Evolutionary conservation across 1,140 invertebrate species (phyloP), one percentile per base, ranked within the genome.

Genomic region (Potamilus streckersoni): DNA sequence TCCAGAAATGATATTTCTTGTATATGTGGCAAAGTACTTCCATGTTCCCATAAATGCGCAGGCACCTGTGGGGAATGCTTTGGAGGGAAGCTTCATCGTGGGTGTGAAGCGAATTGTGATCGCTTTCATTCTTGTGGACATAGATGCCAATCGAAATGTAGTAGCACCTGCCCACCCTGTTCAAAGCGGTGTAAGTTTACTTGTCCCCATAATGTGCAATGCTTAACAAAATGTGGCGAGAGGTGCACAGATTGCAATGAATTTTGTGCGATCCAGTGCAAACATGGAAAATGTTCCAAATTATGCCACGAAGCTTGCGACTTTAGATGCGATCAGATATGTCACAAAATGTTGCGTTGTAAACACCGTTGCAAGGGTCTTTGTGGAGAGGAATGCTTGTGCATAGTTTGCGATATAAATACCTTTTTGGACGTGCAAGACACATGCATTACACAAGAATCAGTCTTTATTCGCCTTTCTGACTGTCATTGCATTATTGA

Each of bases 61-160:
- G 79, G 79, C n/a, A 74, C 61, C 23, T 80, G 79, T 61, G 63
- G 38, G 17, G 59, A 58, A 82, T 94, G 94, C 83, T 84, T 79
- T n/a, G 92, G 92, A 81, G 92, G 92, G 19, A 89, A 93, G 17
- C 86, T 94, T 68, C 94, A 94, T 86, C 17, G 70, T 27, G 57
- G 76, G 14, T 90, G 89, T 79, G 49, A 55, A 5, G 27, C 80
- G 55, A 74, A 73, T 49, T 89, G 85, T 56, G 73, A 76, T 56
- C 72, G 80, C 60, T 75, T 70, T 20, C 72, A 88, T n/a, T 74
- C 87, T 65, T 88, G 87, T 79, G 86, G 86, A 2, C 88, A 89
- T 72, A 69, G 77, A 62, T 89, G 86, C 65, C 77, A 74, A 64
- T 71, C 63, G 20, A 59, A 69, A 20, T 80, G 76, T 60, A 63